Percentiles rank a stretch among this genome's conserved stretches.
Evolutionary conservation across 2,797 vertebrate species (phyloP).

Genomic region (Pseudochromis fuscus): DNA sequence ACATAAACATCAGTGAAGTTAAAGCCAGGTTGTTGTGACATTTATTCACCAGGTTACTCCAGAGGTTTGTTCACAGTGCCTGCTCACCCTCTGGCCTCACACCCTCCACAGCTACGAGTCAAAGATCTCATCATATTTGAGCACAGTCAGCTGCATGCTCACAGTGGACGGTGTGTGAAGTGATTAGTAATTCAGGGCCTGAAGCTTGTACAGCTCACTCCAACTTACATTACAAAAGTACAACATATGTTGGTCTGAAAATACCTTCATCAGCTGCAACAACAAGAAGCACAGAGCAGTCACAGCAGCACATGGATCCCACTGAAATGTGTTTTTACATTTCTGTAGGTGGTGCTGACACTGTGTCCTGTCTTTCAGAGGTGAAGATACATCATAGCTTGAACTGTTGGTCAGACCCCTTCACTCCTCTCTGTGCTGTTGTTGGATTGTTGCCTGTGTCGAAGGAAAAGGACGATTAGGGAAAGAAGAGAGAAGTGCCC

Average conservation of each 20-base stretch:
- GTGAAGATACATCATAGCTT: constrained; percentile 1
- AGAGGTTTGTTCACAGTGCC: neutral
- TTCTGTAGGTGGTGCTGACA: neutral
- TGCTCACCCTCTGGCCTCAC: neutral
- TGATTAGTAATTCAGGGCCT: constrained; percentile 22
- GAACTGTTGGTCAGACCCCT: too few species aligned
- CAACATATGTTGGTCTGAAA: constrained; percentile 3
- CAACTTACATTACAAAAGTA: constrained; percentile 9
- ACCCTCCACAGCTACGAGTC: too few species aligned
- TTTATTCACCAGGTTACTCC: too few species aligned
- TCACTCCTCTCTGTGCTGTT: too few species aligned
- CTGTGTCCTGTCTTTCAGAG: neutral
- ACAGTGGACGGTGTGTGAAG: constrained; percentile 5
- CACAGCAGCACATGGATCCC: neutral
- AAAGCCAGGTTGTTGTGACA: too few species aligned
- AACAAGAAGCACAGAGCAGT: neutral
- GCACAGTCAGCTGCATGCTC: neutral
- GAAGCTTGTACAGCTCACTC: constrained; percentile 27
- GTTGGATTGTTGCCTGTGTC: neutral
- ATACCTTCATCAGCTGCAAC: neutral
- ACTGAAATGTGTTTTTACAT: neutral
- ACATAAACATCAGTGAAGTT: too few species aligned
- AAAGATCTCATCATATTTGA: constrained; percentile 2
- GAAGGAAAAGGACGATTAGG: neutral
- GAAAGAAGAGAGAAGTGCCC: constrained; percentile 8